Percentiles rank a stretch among this genome's conserved stretches.
Evolutionary conservation across 1,140 invertebrate genomes (phyloP).

Genomic region (Ceratina calcarata): DNA sequence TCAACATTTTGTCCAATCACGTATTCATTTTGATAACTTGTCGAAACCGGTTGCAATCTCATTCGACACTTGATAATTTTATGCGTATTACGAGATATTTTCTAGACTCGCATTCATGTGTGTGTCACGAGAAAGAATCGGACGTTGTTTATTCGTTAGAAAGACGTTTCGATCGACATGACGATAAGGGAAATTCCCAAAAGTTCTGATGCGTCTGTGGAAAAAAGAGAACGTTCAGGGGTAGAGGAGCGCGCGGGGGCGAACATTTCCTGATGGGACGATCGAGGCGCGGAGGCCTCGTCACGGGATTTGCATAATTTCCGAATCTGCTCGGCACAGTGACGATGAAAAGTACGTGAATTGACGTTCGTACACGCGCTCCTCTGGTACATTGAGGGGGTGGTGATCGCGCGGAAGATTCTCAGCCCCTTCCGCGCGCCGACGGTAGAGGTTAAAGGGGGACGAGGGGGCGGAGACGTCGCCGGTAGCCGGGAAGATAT

Average conservation of each 20-base stretch:
- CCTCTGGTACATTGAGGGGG: not conserved
- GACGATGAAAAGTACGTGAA: slow-evolving; percentile 65
- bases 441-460: not conserved
- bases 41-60: too few relatives aligned
- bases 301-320: slow-evolving; percentile 76
- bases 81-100: too few relatives aligned
- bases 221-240: not conserved
- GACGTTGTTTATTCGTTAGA: slow-evolving; percentile 21
- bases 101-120: slow-evolving; percentile 33
- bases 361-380: slow-evolving; percentile 52
- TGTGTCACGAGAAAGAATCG: slow-evolving; percentile 32
- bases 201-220: not conserved
- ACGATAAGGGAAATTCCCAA: slow-evolving; percentile 21
- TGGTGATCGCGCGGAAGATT: slow-evolving; percentile 40
- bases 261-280: slow-evolving; percentile 70
- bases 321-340: slow-evolving; percentile 68
- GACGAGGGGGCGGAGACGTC: slow-evolving; percentile 5
- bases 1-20: too few relatives aligned
- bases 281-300: slow-evolving; percentile 24
- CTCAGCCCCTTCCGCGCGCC: not conserved
- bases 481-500: slow-evolving; percentile 57
- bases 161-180: slow-evolving; percentile 11
- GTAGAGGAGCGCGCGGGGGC: not conserved
- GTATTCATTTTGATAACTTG: too few relatives aligned
- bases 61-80: too few relatives aligned